These are phyloP conservation scores for Hydrozoanthus tunicans DNA, from an alignment of 64 coral and sea anemone genomes.

Conservation along the genomic window DNA sequence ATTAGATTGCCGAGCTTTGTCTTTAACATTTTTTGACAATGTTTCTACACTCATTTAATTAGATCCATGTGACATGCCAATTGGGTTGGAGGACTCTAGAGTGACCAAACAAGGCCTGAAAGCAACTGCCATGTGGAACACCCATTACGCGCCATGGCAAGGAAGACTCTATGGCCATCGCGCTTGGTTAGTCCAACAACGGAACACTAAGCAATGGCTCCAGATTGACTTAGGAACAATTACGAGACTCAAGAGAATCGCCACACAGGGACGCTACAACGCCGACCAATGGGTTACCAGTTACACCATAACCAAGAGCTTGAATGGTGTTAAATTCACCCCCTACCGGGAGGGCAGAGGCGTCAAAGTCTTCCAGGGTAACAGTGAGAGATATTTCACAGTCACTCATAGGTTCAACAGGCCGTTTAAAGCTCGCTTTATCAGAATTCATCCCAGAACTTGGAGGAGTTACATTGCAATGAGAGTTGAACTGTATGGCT, in stretches of 20 bases:
- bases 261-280: slow-evolving; percentile 82
- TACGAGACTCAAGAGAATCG: slow-evolving; percentile 71
- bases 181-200: slow-evolving; percentile 61
- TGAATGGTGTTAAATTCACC: slow-evolving; percentile 67
- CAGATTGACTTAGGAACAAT: slow-evolving; percentile 76
- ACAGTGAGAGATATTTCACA: slow-evolving; percentile 55
- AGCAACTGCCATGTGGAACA: slow-evolving; percentile 55
- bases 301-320: slow-evolving; percentile 60
- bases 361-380: slow-evolving; percentile 62
- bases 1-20: not conserved
- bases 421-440: slow-evolving; percentile 31
- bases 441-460: slow-evolving; percentile 71
- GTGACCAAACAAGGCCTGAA: slow-evolving; percentile 53
- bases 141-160: slow-evolving; percentile 61
- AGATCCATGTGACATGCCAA: slow-evolving; percentile 77
- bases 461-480: slow-evolving; percentile 78
- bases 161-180: slow-evolving; percentile 62
- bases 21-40: not conserved
- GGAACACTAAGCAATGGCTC: slow-evolving; percentile 41
- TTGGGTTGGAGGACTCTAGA: slow-evolving; percentile 72
- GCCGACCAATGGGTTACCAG: slow-evolving; percentile 83
- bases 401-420: slow-evolving; percentile 65
- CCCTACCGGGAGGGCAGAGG: slow-evolving; percentile 61
- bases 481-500: slow-evolving; percentile 81
- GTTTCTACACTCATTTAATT: not conserved